Evolutionary conservation across 1,140 invertebrate genomes (phyloP).

Genomic region (Lepidotrigona ventralis): DNA sequence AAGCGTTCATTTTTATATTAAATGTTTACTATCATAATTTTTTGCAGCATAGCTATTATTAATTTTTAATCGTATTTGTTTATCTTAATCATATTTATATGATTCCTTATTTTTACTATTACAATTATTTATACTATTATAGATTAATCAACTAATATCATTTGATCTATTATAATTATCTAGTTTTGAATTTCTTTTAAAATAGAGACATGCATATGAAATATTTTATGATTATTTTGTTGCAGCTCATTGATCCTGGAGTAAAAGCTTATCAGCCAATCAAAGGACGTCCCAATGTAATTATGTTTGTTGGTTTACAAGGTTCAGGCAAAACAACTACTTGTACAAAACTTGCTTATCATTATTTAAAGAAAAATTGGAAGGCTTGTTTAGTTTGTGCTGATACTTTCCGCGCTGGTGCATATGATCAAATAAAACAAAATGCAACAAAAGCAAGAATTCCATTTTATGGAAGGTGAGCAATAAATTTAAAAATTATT

Average conservation of each 20-base stretch:
- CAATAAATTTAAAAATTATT: constrained; percentile 10
- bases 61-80: too few relatives aligned
- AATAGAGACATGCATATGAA: background rate
- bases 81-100: too few relatives aligned
- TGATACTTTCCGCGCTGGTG: constrained; percentile 99
- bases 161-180: too few relatives aligned
- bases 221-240: constrained; percentile 16
- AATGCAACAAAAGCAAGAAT: constrained; percentile 99
- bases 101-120: too few relatives aligned
- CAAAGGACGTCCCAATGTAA: constrained; percentile 97
- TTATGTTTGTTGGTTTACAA: constrained; percentile 99
- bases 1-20: too few relatives aligned
- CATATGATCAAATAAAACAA: constrained; percentile 99
- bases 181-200: background rate
- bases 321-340: constrained; percentile 99
- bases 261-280: constrained; percentile 98
- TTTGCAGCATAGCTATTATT: too few relatives aligned
- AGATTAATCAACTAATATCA: too few relatives aligned
- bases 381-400: constrained; percentile 99
- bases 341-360: constrained; percentile 99
- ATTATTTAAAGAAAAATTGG: constrained; percentile 99
- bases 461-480: constrained; percentile 99
- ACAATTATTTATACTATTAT: too few relatives aligned
- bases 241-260: constrained; percentile 96
- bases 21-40: background rate